phyloP scores from a whole-genome alignment of 2,113 vertebrate genomes.

The Entosphenus tridentatus region DNA sequence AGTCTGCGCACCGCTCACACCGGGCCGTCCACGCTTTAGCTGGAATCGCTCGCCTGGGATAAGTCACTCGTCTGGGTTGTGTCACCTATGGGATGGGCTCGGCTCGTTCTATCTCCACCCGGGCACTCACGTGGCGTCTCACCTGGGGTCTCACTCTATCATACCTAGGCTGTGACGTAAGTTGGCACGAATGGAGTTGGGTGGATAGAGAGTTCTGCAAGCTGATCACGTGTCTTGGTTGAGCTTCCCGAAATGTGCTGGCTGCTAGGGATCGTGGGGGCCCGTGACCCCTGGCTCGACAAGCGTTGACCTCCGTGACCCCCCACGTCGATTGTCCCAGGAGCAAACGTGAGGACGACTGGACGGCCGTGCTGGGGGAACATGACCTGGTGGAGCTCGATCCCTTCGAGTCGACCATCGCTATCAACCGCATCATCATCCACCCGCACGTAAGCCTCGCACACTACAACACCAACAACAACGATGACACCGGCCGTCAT shows the following conservation, averaged over 20 bases:
- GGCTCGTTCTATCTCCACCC: background rate
- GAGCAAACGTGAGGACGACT: slow-evolving; percentile 46
- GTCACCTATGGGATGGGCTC: background rate
- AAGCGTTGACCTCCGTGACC: background rate
- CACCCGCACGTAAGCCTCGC: slow-evolving; percentile 49
- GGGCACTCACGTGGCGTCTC: background rate
- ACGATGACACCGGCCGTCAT: background rate
- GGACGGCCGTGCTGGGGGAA: slow-evolving; percentile 55
- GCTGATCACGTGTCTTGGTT: background rate
- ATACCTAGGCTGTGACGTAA: background rate
- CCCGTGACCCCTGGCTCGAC: rapidly evolving
- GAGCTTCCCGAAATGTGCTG: background rate
- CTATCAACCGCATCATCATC: slow-evolving; percentile 51
- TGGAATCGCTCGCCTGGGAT: background rate
- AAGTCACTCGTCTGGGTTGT: background rate
- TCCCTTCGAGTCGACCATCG: slow-evolving; percentile 30
- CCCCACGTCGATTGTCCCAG: slow-evolving; percentile 15
- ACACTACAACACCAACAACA: background rate
- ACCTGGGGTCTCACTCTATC: background rate
- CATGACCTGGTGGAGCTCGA: slow-evolving; percentile 38
- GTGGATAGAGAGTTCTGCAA: no score
- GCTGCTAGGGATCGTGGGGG: background rate
- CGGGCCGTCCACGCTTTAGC: no score
- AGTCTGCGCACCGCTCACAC: background rate
- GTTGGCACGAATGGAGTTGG: background rate